Conservation (phyloP, 2,113 vertebrate species). For the Coptodon rendalli region DNA sequence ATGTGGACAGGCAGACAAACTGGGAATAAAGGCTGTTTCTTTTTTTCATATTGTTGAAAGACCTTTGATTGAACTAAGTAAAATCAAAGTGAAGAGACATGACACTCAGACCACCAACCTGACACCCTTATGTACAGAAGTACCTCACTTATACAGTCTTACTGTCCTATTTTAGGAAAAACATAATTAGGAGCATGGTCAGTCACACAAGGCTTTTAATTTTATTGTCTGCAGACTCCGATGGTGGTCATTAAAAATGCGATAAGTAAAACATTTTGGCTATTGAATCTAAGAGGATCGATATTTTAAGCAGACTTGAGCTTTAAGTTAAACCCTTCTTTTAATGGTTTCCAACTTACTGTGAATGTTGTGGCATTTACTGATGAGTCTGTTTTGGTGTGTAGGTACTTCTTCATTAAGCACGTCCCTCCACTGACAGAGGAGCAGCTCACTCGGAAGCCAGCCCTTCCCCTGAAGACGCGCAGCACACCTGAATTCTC, state of each 20-base stretch:
- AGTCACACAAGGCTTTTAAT: not conserved
- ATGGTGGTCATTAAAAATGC: not conserved
- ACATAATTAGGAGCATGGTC: not conserved
- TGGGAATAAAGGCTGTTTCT: not conserved
- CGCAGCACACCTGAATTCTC: slow-evolving; percentile 99
- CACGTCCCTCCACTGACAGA: slow-evolving; percentile 96
- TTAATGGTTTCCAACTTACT: not conserved
- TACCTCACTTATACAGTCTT: not conserved
- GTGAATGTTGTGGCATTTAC: not conserved
- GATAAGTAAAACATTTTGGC: not conserved
- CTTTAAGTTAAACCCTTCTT: not conserved
- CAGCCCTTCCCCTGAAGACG: slow-evolving; percentile 94
- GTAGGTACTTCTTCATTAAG: slow-evolving; percentile 98
- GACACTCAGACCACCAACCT: not conserved
- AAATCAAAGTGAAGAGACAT: not conserved
- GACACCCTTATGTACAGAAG: not conserved
- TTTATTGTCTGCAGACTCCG: not conserved
- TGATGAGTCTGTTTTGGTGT: not conserved
- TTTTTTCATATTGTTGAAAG: not conserved
- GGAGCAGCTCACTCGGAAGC: slow-evolving; percentile 96
- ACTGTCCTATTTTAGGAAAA: not conserved
- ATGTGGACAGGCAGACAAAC: not conserved
- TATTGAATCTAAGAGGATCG: not conserved
- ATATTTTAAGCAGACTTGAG: not conserved
- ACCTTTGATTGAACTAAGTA: not conserved